Base-by-base conservation (phyloP, 2,888 invertebrate genomes). In the Leucania comma region DNA sequence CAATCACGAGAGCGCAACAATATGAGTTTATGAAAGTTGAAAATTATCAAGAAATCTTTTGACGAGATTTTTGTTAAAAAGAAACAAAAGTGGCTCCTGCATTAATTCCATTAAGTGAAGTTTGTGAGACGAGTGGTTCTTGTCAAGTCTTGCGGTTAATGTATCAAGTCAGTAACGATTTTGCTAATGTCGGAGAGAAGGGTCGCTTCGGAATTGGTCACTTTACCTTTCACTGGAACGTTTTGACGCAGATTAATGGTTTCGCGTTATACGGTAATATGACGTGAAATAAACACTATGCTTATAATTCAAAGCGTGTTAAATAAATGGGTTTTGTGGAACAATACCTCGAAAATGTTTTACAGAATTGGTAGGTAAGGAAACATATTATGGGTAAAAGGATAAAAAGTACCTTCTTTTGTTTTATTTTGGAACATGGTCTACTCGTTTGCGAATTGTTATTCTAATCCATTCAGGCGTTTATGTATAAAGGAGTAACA, bases 221-320 rank as follows among this genome's bases (percentile, higher is more conserved):
- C 89, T 91, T 89, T 90, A 90, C 90, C 90, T 90, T 87, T 85
- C 58, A 83, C 81, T 82, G 86, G 62, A 80, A 86, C 80, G 84
- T 88, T 90, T 88, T 90, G 93, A 92, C 93, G 85, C 78, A 88
- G 92, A 94, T 93, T 93, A 92, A 94, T 93, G 91, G 85, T 86
- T 82, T 75, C 72, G 78, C 78, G 87, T 87, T 89, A 85, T 87
- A 83, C 84, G 84, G 86, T 89, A 90, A 87, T 88, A 81, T 86
- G 84, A 86, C 80, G 85, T 87, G 84, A 84, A 82, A 88, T 88
- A 85, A 87, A 86, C 83, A 87, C 83, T 63, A 61, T 53, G 17
- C 73, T 68, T 63, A 61, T 75, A 66, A 72, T 78, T 69, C 57
- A 68, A 22, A 61, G 53, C 42, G 60, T 62, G 26, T 58, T 54